A percentile compares a stretch with the other conserved stretches of the same genome.
Evolutionary conservation across 2,113 vertebrate species (phyloP).

Genomic region (Clarias macrocephalus): DNA sequence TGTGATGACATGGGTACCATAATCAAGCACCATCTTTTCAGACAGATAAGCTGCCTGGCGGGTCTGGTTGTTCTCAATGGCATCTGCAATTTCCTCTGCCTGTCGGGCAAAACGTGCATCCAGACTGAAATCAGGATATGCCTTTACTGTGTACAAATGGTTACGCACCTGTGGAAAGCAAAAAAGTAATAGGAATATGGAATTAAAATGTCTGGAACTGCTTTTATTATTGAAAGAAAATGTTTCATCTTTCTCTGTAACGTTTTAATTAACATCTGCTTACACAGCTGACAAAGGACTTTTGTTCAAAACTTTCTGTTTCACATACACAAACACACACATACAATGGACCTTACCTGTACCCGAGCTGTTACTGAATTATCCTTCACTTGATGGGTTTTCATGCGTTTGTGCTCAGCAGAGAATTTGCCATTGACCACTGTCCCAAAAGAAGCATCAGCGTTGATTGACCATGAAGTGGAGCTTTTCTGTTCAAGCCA

Average conservation of each 20-base stretch:
- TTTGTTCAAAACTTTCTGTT: background rate
- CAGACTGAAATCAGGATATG: slow-evolving; percentile 73
- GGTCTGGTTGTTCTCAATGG: slow-evolving; percentile 88
- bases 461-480: slow-evolving; percentile 78
- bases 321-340: background rate
- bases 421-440: slow-evolving; percentile 85
- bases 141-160: slow-evolving; percentile 81
- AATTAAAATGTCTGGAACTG: background rate
- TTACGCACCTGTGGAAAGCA: slow-evolving; percentile 77
- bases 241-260: background rate
- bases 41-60: slow-evolving; percentile 77
- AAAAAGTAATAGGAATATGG: background rate
- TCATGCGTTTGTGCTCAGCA: slow-evolving; percentile 74
- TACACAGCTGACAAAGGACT: background rate
- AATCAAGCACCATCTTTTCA: slow-evolving; percentile 83
- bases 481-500: slow-evolving; percentile 83
- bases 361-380: slow-evolving; percentile 77
- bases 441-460: slow-evolving; percentile 73
- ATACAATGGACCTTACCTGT: slow-evolving; percentile 59
- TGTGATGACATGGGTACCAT: slow-evolving; percentile 84
- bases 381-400: slow-evolving; percentile 83
- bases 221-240: background rate
- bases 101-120: slow-evolving; percentile 75
- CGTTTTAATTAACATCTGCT: background rate
- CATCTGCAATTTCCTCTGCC: slow-evolving; percentile 75